Base-by-base conservation (phyloP, 2,797 vertebrate species). In the Tenualosa ilisha region DNA sequence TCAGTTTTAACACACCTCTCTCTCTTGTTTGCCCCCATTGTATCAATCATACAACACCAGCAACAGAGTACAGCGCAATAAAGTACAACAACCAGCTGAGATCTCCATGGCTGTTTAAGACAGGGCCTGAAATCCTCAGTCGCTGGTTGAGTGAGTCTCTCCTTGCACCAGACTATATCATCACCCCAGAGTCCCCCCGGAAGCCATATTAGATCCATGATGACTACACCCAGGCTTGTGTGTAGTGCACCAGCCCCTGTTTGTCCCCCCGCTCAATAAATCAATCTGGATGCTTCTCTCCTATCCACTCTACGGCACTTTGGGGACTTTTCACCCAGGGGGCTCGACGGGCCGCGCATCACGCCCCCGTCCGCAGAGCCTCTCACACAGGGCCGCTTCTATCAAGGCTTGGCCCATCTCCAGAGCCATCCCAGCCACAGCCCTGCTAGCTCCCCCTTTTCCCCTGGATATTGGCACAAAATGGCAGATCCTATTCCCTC, bases 381-480 rank as follows among this genome's bases (percentile, higher is more conserved):
- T 2, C 68, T 11, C 15, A 20, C 68, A 75, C 68, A 72, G 26
- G 65, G 26, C 65, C 13, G 24, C 15, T 31, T 75, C 68, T 75
- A 75, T 43, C 31, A 37, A 12, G 6, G 68, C 37, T 75, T 75
- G 68, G 68, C 68, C 68, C 8, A 31, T 75, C 68, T 75, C 68
- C 68, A 75, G 68, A 43, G 68, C 24, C 26, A 11, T 37, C 26
- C 20, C 63, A 31, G 63, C 63, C 63, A 9, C 63, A 31, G 26
- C 26, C 63, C 59, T 2, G 59, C 59, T 24, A n/a, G 59, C 59
- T 9, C 59, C 59, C n/a, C 59, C 24, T 40, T 75, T 75, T 17
- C 68, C 65, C 68, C 68, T 75, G 68, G 68, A 75, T 75, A 75
- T 75, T 81, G 24, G 53, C 79, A 81, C 40, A 49, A 81, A 81